Percentiles rank a stretch among this genome's conserved stretches.
Conservation (phyloP, 2,797 vertebrate species). For the Tapera naevia region DNA sequence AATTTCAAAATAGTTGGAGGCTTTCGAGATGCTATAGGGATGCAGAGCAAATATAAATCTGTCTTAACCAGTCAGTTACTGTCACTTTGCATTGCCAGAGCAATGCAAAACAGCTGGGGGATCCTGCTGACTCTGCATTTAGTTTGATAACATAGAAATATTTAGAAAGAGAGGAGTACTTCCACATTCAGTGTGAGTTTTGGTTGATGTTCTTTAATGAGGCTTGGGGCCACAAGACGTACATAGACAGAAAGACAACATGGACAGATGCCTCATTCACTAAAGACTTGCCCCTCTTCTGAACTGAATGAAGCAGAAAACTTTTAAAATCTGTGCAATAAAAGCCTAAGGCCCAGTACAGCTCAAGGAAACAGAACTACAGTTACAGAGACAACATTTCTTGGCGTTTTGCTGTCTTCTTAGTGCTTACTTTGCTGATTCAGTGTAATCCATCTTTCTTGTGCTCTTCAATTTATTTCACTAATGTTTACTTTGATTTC, state of each 20-base stretch:
- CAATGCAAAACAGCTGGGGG: background rate
- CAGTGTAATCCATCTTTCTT: background rate
- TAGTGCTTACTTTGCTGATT: background rate
- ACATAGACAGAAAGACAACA: background rate
- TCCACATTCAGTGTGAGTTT: background rate
- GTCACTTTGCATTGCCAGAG: background rate
- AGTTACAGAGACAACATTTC: background rate
- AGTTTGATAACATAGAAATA: background rate
- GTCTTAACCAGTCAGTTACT: background rate
- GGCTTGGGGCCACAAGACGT: background rate
- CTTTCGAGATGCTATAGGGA: background rate
- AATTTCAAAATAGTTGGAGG: background rate
- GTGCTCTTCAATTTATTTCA: background rate
- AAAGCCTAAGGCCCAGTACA: background rate
- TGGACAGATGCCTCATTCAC: background rate
- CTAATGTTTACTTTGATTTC: background rate
- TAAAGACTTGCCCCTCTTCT: background rate
- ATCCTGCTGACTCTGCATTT: background rate
- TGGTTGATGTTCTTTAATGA: background rate
- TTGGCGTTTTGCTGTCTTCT: background rate
- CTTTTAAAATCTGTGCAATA: background rate
- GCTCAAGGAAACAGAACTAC: background rate
- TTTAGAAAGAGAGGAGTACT: background rate
- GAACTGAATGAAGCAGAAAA: background rate
- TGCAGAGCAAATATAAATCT: background rate